Evolutionary conservation across 2,888 invertebrate species (phyloP).

Genomic region (Dryadula phaetusa): DNA sequence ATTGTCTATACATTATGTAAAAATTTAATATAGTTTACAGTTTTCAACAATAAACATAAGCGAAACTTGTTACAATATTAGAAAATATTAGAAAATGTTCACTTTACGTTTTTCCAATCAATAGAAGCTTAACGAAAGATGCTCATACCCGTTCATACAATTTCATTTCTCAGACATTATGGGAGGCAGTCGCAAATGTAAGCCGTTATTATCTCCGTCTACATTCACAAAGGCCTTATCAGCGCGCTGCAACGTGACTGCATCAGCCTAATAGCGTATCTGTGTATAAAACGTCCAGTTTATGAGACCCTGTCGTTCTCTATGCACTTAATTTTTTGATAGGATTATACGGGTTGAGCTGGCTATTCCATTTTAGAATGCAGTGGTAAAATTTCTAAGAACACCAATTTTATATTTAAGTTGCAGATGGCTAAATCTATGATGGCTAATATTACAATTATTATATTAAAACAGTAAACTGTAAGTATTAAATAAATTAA

Average conservation of each 20-base stretch:
- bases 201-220: slow-evolving; percentile 40
- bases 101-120: not conserved
- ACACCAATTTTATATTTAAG: not conserved
- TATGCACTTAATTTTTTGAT: slow-evolving; percentile 34
- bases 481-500: too few species aligned
- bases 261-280: slow-evolving; percentile 40
- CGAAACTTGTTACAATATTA: too few species aligned
- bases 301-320: slow-evolving; percentile 31
- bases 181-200: slow-evolving; percentile 31
- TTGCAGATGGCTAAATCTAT: not conserved
- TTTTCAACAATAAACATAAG: too few species aligned
- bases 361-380: slow-evolving; percentile 6
- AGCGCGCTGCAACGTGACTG: slow-evolving; percentile 42
- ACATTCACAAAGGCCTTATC: slow-evolving; percentile 46
- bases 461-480: too few species aligned
- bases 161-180: slow-evolving; percentile 20
- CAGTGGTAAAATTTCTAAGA: not conserved
- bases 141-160: not conserved
- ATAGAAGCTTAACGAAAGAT: slow-evolving; percentile 1
- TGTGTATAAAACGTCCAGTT: slow-evolving; percentile 38
- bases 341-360: slow-evolving; percentile 18
- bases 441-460: too few species aligned
- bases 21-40: too few species aligned
- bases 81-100: too few species aligned
- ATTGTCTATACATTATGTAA: too few species aligned